Conservation (phyloP, 2,888 invertebrate species). For the Melitaea athalia region DNA sequence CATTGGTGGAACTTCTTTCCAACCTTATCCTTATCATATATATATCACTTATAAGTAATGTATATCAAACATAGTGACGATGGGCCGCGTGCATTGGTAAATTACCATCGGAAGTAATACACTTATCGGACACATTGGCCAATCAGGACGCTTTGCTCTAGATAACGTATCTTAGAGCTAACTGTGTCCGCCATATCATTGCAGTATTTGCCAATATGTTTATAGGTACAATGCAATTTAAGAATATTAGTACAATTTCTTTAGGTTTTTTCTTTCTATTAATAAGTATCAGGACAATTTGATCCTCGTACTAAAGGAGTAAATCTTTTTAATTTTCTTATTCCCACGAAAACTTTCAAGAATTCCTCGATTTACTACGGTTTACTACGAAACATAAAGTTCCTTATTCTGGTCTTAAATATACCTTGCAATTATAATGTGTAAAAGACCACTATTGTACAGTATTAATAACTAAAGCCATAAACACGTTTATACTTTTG, state of each 20-base stretch:
- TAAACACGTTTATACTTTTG: too few relatives aligned
- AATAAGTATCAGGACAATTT: too few relatives aligned
- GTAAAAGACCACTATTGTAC: too few relatives aligned
- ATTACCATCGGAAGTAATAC: constrained; percentile 12
- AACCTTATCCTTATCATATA: too few relatives aligned
- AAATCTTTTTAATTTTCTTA: too few relatives aligned
- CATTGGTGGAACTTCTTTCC: not conserved
- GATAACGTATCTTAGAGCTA: constrained; percentile 17
- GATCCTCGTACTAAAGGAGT: too few relatives aligned
- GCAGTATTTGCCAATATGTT: not conserved
- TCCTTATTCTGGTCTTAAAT: too few relatives aligned
- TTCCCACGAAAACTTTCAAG: too few relatives aligned
- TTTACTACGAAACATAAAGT: too few relatives aligned
- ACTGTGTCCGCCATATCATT: not conserved
- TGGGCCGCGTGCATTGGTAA: not conserved
- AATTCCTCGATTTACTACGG: too few relatives aligned
- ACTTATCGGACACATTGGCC: constrained; percentile 13
- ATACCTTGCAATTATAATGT: too few relatives aligned
- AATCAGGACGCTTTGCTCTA: constrained; percentile 12
- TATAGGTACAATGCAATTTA: not conserved
- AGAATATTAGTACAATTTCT: not conserved
- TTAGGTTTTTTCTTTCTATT: not conserved
- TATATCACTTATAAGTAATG: not conserved
- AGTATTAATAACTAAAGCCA: too few relatives aligned
- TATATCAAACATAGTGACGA: not conserved